Evolutionary conservation across 2,113 vertebrate species (phyloP).

Genomic region (Oostethus manadensis): DNA sequence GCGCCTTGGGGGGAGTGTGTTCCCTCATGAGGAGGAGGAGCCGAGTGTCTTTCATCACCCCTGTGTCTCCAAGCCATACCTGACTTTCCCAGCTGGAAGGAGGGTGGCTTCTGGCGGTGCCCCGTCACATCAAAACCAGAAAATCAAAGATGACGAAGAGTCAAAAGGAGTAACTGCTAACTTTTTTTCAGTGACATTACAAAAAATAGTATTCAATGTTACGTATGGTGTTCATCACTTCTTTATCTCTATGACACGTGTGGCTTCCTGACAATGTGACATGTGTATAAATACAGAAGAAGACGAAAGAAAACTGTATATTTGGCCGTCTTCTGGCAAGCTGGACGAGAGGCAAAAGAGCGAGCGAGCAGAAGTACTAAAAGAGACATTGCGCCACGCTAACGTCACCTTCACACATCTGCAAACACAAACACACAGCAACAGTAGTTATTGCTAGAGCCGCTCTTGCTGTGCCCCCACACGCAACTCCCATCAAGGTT

Average conservation of each 20-base stretch:
- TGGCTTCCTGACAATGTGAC: too few species aligned
- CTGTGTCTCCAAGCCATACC: constrained; percentile 12
- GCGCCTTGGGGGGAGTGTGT: constrained; percentile 7
- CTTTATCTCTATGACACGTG: too few species aligned
- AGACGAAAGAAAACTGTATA: too few species aligned
- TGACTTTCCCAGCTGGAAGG: constrained; percentile 40
- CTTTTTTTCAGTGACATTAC: background rate
- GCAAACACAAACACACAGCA: constrained; percentile 29
- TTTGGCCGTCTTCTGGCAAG: too few species aligned
- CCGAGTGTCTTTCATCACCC: constrained; percentile 45
- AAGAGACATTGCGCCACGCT: too few species aligned
- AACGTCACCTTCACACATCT: too few species aligned
- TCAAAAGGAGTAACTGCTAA: background rate
- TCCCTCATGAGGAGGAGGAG: constrained; percentile 17
- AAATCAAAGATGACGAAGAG: constrained; percentile 42
- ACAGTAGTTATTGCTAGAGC: constrained; percentile 21
- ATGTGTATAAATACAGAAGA: too few species aligned
- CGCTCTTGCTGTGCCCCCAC: constrained; percentile 13
- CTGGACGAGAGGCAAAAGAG: too few species aligned
- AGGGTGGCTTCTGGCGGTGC: constrained; percentile 30
- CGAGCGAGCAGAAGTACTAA: too few species aligned
- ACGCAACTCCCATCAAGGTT: background rate
- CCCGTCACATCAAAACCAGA: constrained; percentile 43
- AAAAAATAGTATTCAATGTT: too few species aligned
- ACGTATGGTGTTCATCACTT: too few species aligned